Percentiles rank a stretch among this genome's conserved stretches.
Conservation (phyloP, 2,797 vertebrate genomes). For the Myioborus melanocephalus region DNA sequence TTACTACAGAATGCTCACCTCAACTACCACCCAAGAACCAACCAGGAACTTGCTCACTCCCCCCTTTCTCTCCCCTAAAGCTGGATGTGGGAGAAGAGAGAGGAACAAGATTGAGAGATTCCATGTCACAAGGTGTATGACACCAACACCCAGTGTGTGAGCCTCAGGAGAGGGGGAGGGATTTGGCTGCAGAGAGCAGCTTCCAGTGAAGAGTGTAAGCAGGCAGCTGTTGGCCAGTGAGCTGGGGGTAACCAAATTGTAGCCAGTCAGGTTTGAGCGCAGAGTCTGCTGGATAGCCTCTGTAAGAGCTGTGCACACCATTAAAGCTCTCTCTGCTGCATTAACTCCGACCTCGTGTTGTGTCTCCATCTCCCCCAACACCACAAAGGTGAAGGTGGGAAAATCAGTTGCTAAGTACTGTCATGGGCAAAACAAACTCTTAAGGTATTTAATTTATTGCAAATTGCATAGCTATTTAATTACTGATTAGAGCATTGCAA, state of each 20-base stretch:
- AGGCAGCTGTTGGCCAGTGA: not conserved
- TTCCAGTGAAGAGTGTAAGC: not conserved
- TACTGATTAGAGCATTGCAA: not conserved
- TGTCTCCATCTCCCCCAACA: not conserved
- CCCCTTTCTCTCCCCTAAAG: too few species aligned
- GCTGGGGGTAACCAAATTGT: not conserved
- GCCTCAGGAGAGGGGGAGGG: not conserved
- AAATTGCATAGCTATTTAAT: not conserved
- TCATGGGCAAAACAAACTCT: not conserved
- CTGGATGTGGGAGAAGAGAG: not conserved
- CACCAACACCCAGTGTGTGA: not conserved
- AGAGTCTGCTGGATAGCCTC: not conserved
- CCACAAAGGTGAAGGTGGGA: not conserved
- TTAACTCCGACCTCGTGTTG: accelerated
- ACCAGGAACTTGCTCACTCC: not conserved
- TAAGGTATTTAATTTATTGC: not conserved
- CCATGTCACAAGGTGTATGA: not conserved
- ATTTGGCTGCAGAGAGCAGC: not conserved
- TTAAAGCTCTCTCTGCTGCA: not conserved
- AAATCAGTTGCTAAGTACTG: not conserved
- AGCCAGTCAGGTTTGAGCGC: not conserved
- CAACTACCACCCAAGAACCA: not conserved
- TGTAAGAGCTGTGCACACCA: not conserved
- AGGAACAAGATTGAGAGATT: not conserved
- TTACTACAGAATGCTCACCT: not conserved